These are phyloP conservation scores for Clusia tigrina DNA, from an alignment of 2,888 invertebrate species.

Conservation along the genomic window DNA sequence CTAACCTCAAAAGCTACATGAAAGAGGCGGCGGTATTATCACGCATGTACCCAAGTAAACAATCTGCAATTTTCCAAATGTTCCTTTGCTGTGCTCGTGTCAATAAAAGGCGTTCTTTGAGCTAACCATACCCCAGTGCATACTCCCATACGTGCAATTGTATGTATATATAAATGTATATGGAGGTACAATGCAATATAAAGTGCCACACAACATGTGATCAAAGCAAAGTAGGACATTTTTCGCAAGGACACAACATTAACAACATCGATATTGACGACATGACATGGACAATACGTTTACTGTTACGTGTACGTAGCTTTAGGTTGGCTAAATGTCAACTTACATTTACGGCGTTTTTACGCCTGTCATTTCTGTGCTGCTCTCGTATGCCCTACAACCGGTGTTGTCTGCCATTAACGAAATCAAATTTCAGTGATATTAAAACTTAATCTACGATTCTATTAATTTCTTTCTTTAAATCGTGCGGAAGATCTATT, in stretches of 20 bases:
- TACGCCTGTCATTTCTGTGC: conserved; percentile 23
- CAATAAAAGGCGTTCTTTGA: conserved; percentile 13
- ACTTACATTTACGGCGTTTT: conserved; percentile 11
- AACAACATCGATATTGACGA: background rate
- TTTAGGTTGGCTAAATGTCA: conserved; percentile 15
- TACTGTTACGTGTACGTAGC: conserved; percentile 16
- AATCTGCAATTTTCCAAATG: background rate
- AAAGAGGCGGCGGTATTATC: conserved; percentile 7
- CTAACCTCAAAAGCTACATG: conserved; percentile 11
- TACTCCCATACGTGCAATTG: background rate
- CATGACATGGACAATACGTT: conserved; percentile 22
- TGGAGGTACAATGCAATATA: background rate
- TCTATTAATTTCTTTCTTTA: too few relatives aligned
- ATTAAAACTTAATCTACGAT: too few relatives aligned
- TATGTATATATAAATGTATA: background rate
- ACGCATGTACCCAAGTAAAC: background rate
- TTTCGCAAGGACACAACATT: conserved; percentile 17
- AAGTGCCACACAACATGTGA: conserved; percentile 1
- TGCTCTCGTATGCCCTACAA: background rate
- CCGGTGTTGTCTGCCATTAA: background rate
- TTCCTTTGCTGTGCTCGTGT: conserved; percentile 5
- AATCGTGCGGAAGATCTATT: too few relatives aligned
- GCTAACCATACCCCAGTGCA: background rate
- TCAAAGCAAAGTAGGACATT: conserved; percentile 19
- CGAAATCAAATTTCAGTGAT: background rate